Evolutionary conservation across 53 echinoderm and acorn worm species (phyloP).

Genomic region (Patiria pectinifera): DNA sequence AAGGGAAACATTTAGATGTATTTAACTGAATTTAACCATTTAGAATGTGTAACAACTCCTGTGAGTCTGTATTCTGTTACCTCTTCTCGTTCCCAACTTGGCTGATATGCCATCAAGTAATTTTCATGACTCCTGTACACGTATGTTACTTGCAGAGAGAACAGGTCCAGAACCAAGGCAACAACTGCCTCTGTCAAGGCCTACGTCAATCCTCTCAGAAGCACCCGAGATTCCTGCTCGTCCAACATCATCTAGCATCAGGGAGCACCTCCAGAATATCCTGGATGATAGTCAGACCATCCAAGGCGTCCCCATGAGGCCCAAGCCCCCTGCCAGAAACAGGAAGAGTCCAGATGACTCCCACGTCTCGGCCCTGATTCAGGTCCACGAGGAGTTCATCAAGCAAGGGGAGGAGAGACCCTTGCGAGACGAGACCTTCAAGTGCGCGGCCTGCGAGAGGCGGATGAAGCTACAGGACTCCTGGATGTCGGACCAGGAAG

Average conservation of each 20-base stretch:
- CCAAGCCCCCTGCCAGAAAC: slow-evolving; percentile 47
- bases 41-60: too few relatives aligned
- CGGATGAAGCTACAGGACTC: slow-evolving; percentile 59
- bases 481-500: slow-evolving; percentile 53
- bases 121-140: background rate
- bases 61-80: background rate
- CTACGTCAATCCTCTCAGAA: slow-evolving; percentile 68
- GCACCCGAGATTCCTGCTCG: slow-evolving; percentile 73
- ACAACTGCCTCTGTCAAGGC: slow-evolving; percentile 32
- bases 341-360: slow-evolving; percentile 69
- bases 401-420: slow-evolving; percentile 59
- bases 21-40: too few relatives aligned
- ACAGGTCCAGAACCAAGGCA: background rate
- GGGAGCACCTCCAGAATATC: slow-evolving; percentile 73
- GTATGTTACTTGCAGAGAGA: background rate
- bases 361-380: slow-evolving; percentile 65
- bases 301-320: slow-evolving; percentile 25
- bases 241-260: slow-evolving; percentile 78
- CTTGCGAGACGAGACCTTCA: slow-evolving; percentile 36
- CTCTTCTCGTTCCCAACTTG: background rate
- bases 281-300: slow-evolving; percentile 13
- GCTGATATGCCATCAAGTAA: background rate
- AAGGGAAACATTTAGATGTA: too few relatives aligned
- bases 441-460: slow-evolving; percentile 63
- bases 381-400: slow-evolving; percentile 72